These are phyloP conservation scores for Phaenicophaeus curvirostris DNA, from an alignment of 2,797 vertebrate genomes.

Conservation along the genomic window DNA sequence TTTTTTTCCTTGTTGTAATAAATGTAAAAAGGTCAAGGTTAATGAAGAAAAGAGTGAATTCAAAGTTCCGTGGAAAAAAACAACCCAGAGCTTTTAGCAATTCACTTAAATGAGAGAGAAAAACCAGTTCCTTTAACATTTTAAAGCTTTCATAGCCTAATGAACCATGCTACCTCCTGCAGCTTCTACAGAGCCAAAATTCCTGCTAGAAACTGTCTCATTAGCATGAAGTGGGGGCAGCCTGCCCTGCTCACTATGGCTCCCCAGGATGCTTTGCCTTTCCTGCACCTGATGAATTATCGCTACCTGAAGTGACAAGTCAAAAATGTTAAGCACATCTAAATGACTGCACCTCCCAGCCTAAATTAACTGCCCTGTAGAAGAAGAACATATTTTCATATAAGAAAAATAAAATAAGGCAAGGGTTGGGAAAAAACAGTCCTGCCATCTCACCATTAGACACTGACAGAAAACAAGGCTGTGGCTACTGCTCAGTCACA, in stretches of 20 bases:
- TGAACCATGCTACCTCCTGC: constrained; percentile 55
- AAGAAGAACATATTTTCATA: neutral
- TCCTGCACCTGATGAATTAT: neutral
- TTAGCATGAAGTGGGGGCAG: constrained; percentile 5
- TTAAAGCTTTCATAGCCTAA: constrained; percentile 66
- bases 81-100: constrained; percentile 53
- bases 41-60: constrained; percentile 58
- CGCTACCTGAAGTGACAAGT: neutral
- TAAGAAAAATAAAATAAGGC: neutral
- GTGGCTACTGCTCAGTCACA: neutral
- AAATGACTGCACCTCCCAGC: neutral
- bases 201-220: constrained; percentile 20
- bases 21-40: constrained; percentile 61
- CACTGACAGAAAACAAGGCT: neutral
- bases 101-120: constrained; percentile 40
- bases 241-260: neutral
- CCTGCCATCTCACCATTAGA: neutral
- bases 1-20: neutral
- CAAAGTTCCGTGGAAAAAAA: constrained; percentile 26
- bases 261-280: neutral
- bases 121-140: constrained; percentile 32
- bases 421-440: neutral
- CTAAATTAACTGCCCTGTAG: neutral
- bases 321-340: neutral
- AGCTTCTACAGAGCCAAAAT: constrained; percentile 25